phyloP scores from a whole-genome alignment of 2,797 vertebrate genomes.

The Sebastes vulpes region DNA sequence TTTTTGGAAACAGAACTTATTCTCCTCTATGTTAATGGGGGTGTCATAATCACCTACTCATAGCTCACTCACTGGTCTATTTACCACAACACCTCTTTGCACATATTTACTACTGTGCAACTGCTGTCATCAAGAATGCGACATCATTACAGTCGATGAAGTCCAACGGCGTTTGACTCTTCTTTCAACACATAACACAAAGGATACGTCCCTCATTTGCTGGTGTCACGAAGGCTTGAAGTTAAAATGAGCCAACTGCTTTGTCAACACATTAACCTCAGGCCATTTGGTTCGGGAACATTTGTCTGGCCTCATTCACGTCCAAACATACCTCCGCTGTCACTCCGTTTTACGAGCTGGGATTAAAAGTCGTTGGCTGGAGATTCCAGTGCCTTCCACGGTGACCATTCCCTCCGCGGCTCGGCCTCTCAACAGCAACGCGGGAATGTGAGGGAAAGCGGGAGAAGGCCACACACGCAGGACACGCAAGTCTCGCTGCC shows the following conservation, averaged over 20 bases:
- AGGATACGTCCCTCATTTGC: neutral
- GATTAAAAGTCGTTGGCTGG: conserved; percentile 61
- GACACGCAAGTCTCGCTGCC: conserved; percentile 17
- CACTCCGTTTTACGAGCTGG: conserved; percentile 74
- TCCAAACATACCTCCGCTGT: conserved; percentile 68
- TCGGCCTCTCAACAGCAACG: conserved; percentile 12
- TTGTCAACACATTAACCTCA: conserved; percentile 52
- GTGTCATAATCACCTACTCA: neutral
- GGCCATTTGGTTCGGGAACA: conserved; percentile 36
- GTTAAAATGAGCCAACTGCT: conserved; percentile 42
- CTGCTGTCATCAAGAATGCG: conserved; percentile 21
- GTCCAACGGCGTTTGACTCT: neutral
- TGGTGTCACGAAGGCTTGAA: neutral
- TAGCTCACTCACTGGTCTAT: neutral
- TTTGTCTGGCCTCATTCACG: conserved; percentile 49
- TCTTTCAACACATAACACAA: conserved; percentile 28
- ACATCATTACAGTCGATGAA: conserved; percentile 14
- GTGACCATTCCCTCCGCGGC: conserved; percentile 17
- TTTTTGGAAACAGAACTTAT: neutral
- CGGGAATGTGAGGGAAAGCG: conserved; percentile 49
- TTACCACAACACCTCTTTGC: neutral
- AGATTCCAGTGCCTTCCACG: conserved; percentile 52
- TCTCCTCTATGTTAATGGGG: neutral
- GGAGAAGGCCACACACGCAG: conserved; percentile 58
- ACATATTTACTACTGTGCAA: neutral